Percentiles rank a stretch among this genome's conserved stretches.
These are phyloP conservation scores for Metaphire vulgaris DNA, from an alignment of 1,140 invertebrate genomes.

Conservation along the genomic window DNA sequence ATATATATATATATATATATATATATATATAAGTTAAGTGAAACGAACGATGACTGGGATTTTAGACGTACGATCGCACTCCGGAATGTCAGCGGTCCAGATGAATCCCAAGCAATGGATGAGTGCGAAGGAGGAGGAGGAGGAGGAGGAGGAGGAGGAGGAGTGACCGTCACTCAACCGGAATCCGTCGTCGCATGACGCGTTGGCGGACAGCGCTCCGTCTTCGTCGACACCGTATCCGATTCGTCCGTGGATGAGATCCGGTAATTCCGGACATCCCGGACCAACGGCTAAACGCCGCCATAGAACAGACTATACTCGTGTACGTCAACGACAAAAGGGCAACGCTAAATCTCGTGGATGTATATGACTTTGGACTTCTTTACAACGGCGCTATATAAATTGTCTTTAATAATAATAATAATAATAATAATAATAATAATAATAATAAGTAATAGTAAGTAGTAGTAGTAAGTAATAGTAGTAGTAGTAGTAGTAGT, in stretches of 20 bases:
- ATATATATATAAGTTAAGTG: no score
- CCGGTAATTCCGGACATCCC: not conserved
- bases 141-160: no score
- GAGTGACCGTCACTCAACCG: not conserved
- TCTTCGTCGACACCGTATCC: not conserved
- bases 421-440: constrained; percentile 16
- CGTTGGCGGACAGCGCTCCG: not conserved
- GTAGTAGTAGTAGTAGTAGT: constrained; percentile 28
- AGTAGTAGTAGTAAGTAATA: constrained; percentile 24
- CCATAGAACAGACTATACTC: no score
- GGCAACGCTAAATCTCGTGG: no score
- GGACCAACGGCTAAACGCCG: not conserved
- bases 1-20: no score
- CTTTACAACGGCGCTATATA: no score
- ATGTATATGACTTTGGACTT: no score
- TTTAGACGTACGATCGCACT: not conserved
- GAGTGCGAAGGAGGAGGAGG: not conserved
- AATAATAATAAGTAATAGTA: constrained; percentile 12
- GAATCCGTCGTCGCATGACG: not conserved
- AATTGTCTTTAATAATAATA: constrained; percentile 18
- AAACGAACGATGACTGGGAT: no score
- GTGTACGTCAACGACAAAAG: no score
- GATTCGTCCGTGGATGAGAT: not conserved
- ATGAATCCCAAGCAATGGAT: not conserved
- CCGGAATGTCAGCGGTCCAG: not conserved